Base-by-base conservation (phyloP, 2,797 vertebrate species). In the Pempheris klunzingeri region DNA sequence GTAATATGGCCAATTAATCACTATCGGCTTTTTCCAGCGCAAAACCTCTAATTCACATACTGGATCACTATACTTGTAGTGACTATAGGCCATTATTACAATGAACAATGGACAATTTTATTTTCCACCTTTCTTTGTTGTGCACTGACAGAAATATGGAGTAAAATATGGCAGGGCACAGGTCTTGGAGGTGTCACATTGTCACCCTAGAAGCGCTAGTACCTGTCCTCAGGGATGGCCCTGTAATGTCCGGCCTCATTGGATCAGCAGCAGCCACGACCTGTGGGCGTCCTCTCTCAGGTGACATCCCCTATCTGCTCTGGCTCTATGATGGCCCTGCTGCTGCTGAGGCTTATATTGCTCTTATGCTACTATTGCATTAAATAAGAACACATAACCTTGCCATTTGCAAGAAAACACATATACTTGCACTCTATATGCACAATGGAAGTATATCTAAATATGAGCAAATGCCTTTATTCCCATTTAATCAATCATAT, bases 161-260 rank as follows among this genome's bases (percentile, higher is more conserved):
- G 78, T 77, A 78, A 70, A 78, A 32, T 55, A 43, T 80, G 77
- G 80, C 75, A 68, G 79, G 62, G 77, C 87, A 78, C 82, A 89
- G 80, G 88, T 89, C 90, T 88, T 39, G 22, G 71, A 90, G 78
- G 85, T 88, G 90, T 88, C 83, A 83, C 73, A 63, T 52, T 67
- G 86, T 89, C 87, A 90, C 79, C 84, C 81, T 41, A 76, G 79
- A 88, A 88, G 88, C 52, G 59, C 68, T 64, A 58, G 87, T 18
- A 80, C 63, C 83, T 82, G 85, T 93, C 93, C 92, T 91, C 69
- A 7, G 87, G 92, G 89, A 87, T 63, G 74, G 77, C 74, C 81
- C 78, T 81, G 88, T 87, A 84, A 91, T 90, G 92, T 95, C 94
- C 92, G 75, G 92, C 90, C 89, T 91, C 92, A 93, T 94, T 88